Conservation (phyloP, 2,113 vertebrate genomes). For the Ploceus nigricollis region DNA sequence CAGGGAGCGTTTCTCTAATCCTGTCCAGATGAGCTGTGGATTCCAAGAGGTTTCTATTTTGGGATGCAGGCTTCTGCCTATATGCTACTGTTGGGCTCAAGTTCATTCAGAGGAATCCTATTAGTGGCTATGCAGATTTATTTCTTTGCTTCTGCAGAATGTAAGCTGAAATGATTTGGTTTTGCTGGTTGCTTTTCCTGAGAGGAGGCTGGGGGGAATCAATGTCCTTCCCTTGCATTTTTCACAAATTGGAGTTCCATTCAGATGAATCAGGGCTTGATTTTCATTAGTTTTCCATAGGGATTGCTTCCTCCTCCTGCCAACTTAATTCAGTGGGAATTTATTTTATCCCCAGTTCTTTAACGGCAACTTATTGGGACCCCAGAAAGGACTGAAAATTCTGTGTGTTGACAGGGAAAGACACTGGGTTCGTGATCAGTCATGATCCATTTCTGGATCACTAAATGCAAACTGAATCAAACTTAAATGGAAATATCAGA, state of each 20-base stretch:
- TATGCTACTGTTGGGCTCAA: constrained; percentile 63
- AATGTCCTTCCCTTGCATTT: background rate
- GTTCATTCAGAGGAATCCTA: constrained; percentile 43
- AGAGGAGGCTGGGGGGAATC: background rate
- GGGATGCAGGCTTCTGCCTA: constrained; percentile 28
- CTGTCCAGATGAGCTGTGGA: constrained; percentile 68
- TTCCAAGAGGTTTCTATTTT: constrained; percentile 62
- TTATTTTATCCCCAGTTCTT: background rate
- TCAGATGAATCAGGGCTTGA: background rate
- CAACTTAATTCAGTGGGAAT: background rate
- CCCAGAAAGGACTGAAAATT: background rate
- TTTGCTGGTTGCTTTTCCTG: constrained; percentile 9
- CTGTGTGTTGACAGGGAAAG: background rate
- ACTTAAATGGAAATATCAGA: background rate
- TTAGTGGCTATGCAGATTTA: constrained; percentile 29
- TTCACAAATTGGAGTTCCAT: background rate
- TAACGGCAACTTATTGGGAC: background rate
- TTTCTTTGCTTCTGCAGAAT: constrained; percentile 12
- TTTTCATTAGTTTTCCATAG: background rate
- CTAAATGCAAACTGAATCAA: background rate
- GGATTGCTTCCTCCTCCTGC: background rate
- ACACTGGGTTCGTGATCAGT: background rate
- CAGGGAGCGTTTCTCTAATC: constrained; percentile 45
- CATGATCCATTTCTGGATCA: background rate
- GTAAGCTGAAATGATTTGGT: background rate